Evolutionary conservation across 2,113 vertebrate genomes (phyloP).

Genomic region (Tretioscincus oriximinensis): DNA sequence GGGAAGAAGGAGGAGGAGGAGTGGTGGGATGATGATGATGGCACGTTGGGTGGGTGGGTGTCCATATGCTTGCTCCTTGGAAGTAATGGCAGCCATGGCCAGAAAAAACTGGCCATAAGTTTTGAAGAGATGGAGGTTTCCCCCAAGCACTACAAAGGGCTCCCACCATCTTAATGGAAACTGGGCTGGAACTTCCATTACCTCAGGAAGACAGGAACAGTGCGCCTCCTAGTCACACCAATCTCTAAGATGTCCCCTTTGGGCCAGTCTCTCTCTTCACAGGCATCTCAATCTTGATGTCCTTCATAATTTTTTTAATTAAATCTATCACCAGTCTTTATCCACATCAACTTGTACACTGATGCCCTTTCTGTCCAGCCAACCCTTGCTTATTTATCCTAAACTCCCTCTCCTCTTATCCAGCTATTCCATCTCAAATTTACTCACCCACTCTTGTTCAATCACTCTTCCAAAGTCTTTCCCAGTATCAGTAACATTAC

Average conservation of each 20-base stretch:
- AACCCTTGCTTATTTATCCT: background rate
- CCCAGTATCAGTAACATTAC: background rate
- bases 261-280: too few relatives aligned
- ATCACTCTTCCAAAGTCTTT: too few relatives aligned
- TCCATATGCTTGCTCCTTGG: slow-evolving; percentile 7
- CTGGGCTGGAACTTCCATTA: background rate
- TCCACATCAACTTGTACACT: background rate
- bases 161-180: background rate
- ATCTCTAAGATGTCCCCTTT: background rate
- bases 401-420: background rate
- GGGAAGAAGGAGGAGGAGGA: background rate
- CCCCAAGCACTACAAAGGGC: slow-evolving; percentile 12
- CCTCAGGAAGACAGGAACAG: background rate
- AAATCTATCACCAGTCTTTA: background rate
- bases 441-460: background rate
- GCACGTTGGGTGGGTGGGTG: background rate
- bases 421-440: background rate
- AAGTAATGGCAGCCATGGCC: background rate
- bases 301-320: background rate
- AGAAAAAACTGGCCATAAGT: background rate
- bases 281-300: too few relatives aligned
- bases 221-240: background rate
- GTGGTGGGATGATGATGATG: background rate
- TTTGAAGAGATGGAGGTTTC: background rate
- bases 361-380: background rate